Evolutionary conservation across 2,888 invertebrate genomes (phyloP), one percentile per base, ranked within the genome.

Genomic region (Norana najaformis): DNA sequence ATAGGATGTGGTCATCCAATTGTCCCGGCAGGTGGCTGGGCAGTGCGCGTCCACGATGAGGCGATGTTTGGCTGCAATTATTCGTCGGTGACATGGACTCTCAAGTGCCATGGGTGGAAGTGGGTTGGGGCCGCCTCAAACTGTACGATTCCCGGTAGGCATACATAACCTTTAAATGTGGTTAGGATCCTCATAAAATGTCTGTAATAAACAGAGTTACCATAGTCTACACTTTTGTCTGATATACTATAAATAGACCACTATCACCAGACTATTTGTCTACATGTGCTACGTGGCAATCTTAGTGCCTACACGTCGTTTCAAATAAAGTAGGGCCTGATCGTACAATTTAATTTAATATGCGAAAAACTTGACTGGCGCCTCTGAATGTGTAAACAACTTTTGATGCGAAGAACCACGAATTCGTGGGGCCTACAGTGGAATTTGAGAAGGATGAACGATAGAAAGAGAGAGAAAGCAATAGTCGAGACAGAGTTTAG

Each of bases 11-110:
- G 47, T 3, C 35, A 41, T 47, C 89, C 89, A 35, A 36, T 37
- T 47, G 53, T 69, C 20, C 89, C 89, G 20, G 35, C n/a, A 20
- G 89, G 89, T 35, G 89, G 89, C 18, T 89, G 89, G 89, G 69
- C 53, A 35, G 0, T 37, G 37, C n/a, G 89, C n/a, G 35, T 47
- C n/a, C 53, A 53, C 23, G 69, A 89, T 53, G 47, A 89, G 36
- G 53, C 53, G 35, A 89, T 36, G 6, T 37, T 89, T 41, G 89
- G 89, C 41, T 89, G 89, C 69, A 89, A 89, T 35, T 37, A 35
- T 37, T 53, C 89, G 8, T 37, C 47, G 30, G 47, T 23, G 30
- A 35, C 69, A 37, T 89, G 89, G 89, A 41, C 16, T 20, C 41
- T 69, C n/a, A 47, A 34, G 20, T 89, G 89, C 41, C 37, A 41